Evolutionary conservation across 2,888 invertebrate species (phyloP).

Genomic region (Cylindroiulus punctatus): DNA sequence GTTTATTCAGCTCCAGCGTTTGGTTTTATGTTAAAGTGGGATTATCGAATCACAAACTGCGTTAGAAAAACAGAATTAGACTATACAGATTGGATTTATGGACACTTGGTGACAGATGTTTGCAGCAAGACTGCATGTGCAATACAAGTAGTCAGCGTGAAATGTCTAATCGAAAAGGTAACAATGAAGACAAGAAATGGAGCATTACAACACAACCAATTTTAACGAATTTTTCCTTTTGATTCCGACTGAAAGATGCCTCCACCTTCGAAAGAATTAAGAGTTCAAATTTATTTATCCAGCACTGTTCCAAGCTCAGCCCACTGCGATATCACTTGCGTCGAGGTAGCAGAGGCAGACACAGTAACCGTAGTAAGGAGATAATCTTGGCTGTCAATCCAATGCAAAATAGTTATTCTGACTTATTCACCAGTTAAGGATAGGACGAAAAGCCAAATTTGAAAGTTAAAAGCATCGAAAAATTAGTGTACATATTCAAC

Average conservation of each 20-base stretch:
- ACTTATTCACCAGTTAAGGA: too few relatives aligned
- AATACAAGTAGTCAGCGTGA: neutral
- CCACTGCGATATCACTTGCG: constrained; percentile 21
- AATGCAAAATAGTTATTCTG: neutral
- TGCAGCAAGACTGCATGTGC: neutral
- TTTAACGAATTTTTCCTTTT: neutral
- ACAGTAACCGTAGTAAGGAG: neutral
- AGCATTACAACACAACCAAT: neutral
- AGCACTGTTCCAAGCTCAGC: neutral
- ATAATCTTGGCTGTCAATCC: neutral
- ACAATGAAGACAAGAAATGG: neutral
- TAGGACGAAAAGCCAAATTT: too few relatives aligned
- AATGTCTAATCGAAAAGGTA: neutral
- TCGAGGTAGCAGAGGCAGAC: neutral
- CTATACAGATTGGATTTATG: constrained; percentile 40
- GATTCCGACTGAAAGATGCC: neutral
- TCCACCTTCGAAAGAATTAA: constrained; percentile 11
- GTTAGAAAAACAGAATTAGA: constrained; percentile 3
- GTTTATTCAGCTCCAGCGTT: constrained; percentile 46
- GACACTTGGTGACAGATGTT: neutral
- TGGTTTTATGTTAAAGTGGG: constrained; percentile 32
- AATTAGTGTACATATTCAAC: too few relatives aligned
- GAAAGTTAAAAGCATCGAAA: too few relatives aligned
- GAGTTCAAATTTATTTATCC: neutral
- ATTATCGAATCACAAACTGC: constrained; percentile 1